Evolutionary conservation across 2,888 invertebrate genomes (phyloP).

Genomic region (Rotaria magnacalcarata): DNA sequence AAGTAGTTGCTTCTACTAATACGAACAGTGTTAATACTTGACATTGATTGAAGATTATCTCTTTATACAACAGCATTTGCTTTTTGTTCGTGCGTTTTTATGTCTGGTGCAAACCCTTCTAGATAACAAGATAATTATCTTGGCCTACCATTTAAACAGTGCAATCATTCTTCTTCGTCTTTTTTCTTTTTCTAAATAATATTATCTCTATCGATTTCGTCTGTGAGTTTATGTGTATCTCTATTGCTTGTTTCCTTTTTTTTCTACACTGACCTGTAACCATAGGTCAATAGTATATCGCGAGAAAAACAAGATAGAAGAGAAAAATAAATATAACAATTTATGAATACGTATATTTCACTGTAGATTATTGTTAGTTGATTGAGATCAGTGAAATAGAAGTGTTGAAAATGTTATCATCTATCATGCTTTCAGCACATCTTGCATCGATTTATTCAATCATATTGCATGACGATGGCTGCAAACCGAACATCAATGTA

Average conservation of each 20-base stretch:
- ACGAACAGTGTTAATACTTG: neutral
- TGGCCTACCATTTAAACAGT: neutral
- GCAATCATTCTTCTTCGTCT: neutral
- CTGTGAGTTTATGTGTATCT: conserved; percentile 5
- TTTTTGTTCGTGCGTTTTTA: neutral
- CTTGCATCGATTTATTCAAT: conserved; percentile 22
- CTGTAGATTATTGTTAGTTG: neutral
- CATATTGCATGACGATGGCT: neutral
- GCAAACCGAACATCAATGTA: neutral
- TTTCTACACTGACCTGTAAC: neutral
- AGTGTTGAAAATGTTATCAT: neutral
- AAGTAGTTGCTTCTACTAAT: neutral
- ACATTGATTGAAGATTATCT: neutral
- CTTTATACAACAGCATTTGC: neutral
- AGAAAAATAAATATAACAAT: neutral
- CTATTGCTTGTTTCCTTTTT: neutral
- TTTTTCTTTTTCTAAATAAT: neutral
- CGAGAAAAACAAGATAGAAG: neutral
- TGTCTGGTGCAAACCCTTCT: conserved; percentile 18
- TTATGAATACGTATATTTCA: neutral
- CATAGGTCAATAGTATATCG: neutral
- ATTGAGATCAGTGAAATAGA: neutral
- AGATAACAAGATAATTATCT: neutral
- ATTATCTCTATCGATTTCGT: neutral
- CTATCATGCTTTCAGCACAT: neutral